These are phyloP conservation scores for Athalia cordata DNA, from an alignment of 2,888 invertebrate genomes.

Conservation along the genomic window DNA sequence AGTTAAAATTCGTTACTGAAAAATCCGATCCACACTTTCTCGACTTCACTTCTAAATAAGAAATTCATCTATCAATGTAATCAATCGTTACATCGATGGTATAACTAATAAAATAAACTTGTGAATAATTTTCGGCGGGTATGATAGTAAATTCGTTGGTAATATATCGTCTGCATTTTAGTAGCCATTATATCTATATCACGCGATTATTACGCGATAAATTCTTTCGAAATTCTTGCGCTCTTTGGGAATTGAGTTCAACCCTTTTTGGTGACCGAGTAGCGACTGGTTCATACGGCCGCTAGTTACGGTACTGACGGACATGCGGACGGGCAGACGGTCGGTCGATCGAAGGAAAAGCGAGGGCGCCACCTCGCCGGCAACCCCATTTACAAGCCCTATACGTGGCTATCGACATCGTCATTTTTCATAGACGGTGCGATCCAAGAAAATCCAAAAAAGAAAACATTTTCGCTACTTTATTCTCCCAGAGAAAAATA, in stretches of 20 bases:
- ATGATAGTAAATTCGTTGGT: too few relatives aligned
- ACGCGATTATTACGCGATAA: too few relatives aligned
- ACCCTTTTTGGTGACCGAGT: constrained; percentile 64
- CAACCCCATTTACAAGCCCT: constrained; percentile 54
- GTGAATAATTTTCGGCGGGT: too few relatives aligned
- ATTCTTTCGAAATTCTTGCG: constrained; percentile 2
- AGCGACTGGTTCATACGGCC: constrained; percentile 57
- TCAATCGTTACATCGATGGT: too few relatives aligned
- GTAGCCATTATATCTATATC: too few relatives aligned
- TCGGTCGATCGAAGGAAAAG: constrained; percentile 65
- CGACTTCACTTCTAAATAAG: too few relatives aligned
- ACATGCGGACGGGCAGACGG: constrained; percentile 47
- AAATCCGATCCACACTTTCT: too few relatives aligned
- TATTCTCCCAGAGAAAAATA: not conserved
- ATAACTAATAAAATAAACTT: too few relatives aligned
- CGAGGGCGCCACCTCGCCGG: constrained; percentile 68
- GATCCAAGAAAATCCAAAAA: constrained; percentile 19
- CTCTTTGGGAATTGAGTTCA: constrained; percentile 44
- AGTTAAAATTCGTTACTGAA: too few relatives aligned
- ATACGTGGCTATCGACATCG: constrained; percentile 33
- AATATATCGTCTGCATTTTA: too few relatives aligned
- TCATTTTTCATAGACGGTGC: constrained; percentile 30
- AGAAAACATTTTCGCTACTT: not conserved
- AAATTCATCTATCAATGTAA: too few relatives aligned
- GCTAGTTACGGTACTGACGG: constrained; percentile 49